Evolutionary conservation across 2,797 vertebrate species (phyloP).

Genomic region (Acanthurus lineatus): DNA sequence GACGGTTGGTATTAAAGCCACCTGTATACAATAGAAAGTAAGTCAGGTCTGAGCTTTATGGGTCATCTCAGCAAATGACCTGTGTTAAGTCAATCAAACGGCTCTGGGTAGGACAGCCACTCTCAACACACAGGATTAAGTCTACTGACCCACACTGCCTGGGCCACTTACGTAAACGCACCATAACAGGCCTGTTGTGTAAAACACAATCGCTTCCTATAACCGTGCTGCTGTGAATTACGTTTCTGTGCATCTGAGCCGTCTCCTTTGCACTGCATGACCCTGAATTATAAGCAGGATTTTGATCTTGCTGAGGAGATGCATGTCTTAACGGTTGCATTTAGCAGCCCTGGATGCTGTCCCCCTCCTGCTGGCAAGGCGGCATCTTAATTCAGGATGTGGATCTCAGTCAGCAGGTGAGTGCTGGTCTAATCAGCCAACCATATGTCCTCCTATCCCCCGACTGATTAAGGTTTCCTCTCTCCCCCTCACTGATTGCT

Average conservation of each 20-base stretch:
- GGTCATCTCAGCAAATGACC: constrained; percentile 65
- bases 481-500: constrained; percentile 66
- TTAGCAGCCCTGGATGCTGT: constrained; percentile 48
- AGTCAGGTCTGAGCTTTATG: constrained; percentile 61
- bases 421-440: constrained; percentile 73
- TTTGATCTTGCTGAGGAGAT: constrained; percentile 56
- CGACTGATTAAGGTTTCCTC: constrained; percentile 67
- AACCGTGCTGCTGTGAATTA: constrained; percentile 2
- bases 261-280: constrained; percentile 30
- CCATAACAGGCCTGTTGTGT: constrained; percentile 42
- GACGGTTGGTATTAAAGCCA: constrained; percentile 12
- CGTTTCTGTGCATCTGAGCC: constrained; percentile 6
- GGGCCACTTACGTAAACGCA: constrained; percentile 61
- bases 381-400: constrained; percentile 76
- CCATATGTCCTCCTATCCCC: constrained; percentile 77
- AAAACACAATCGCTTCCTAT: constrained; percentile 37
- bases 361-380: constrained; percentile 62
- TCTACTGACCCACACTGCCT: constrained; percentile 65
- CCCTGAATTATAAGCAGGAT: constrained; percentile 60
- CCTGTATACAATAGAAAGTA: constrained; percentile 42
- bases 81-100: constrained; percentile 80
- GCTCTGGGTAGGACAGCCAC: constrained; percentile 68
- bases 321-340: constrained; percentile 42
- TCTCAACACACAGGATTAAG: constrained; percentile 73
- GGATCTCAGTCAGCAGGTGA: constrained; percentile 80